phyloP scores from a whole-genome alignment of 2,113 vertebrate genomes.

The Acanthochromis polyacanthus region DNA sequence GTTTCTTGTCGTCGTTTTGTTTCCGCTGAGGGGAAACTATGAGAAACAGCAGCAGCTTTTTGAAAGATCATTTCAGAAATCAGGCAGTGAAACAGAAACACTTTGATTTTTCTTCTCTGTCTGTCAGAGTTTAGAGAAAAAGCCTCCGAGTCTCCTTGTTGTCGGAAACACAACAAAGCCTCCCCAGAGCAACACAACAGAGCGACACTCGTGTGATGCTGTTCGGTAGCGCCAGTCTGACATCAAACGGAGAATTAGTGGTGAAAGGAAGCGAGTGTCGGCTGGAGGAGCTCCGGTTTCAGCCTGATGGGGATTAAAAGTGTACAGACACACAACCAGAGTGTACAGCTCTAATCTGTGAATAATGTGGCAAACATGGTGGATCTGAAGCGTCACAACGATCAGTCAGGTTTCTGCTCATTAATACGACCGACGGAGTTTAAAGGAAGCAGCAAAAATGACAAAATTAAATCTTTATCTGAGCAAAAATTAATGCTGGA shows the following conservation, averaged over 20 bases:
- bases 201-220: neutral
- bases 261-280: too few relatives aligned
- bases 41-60: neutral
- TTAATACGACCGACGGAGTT: too few relatives aligned
- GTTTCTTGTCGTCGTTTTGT: too few relatives aligned
- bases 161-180: constrained; percentile 21
- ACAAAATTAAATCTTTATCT: too few relatives aligned
- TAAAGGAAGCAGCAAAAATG: too few relatives aligned
- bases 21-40: neutral
- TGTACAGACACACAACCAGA: neutral
- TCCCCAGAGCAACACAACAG: constrained; percentile 30
- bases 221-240: constrained; percentile 24
- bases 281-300: constrained; percentile 15
- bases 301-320: constrained; percentile 32
- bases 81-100: neutral
- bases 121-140: constrained; percentile 9
- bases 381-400: neutral
- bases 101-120: too few relatives aligned
- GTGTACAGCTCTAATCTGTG: constrained; percentile 44
- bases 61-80: constrained; percentile 26
- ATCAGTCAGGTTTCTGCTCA: neutral
- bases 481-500: too few relatives aligned
- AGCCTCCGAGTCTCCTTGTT: neutral
- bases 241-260: constrained; percentile 45
- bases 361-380: constrained; percentile 14